Conservation (phyloP, 2,888 invertebrate genomes). For the Rhopalosiphum nymphaeae region DNA sequence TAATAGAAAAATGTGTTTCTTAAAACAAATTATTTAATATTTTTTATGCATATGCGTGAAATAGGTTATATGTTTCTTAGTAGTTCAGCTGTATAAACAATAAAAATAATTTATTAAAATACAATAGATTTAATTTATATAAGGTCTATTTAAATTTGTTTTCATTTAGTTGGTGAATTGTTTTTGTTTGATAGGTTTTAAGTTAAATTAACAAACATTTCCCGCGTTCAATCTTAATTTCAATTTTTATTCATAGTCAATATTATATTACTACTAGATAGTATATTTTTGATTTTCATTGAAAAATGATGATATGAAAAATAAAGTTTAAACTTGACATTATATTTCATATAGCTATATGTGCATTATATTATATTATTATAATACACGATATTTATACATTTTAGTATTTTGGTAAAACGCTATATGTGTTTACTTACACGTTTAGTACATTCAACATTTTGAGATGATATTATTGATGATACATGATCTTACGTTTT, state of each 20-base stretch:
- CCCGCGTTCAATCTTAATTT: not conserved
- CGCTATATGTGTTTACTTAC: not conserved
- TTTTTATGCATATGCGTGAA: not conserved
- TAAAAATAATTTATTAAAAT: not conserved
- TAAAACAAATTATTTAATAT: not conserved
- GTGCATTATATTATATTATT: not conserved
- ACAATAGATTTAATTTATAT: not conserved
- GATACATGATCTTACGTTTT: not conserved
- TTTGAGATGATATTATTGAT: not conserved
- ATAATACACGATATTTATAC: not conserved
- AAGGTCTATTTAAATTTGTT: not conserved
- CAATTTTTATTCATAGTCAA: not conserved
- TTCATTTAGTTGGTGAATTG: not conserved
- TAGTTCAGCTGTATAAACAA: not conserved
- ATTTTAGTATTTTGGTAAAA: not conserved
- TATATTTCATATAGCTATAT: not conserved
- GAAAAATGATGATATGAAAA: not conserved
- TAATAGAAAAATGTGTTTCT: not conserved
- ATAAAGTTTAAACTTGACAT: not conserved
- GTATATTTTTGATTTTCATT: not conserved
- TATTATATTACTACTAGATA: not conserved
- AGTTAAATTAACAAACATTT: not conserved
- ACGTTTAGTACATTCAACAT: not conserved
- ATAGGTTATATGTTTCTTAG: no score
- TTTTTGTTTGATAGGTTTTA: not conserved